Evolutionary conservation across 1,140 invertebrate species (phyloP).

Genomic region (Panagrolaimus sp.): DNA sequence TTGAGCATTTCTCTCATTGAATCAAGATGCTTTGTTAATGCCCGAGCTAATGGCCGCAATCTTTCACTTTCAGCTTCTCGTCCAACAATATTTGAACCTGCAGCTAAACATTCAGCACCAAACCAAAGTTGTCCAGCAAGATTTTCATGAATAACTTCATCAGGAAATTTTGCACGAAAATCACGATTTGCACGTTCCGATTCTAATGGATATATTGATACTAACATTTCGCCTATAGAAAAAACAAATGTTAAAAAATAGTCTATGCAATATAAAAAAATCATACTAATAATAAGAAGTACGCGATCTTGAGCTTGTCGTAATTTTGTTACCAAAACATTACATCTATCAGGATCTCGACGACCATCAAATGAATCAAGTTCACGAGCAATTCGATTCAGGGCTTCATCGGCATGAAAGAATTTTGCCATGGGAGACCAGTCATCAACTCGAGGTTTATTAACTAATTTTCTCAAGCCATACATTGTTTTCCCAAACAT

Average conservation of each 20-base stretch:
- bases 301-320: constrained; percentile 66
- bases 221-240: constrained; percentile 80
- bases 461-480: constrained; percentile 55
- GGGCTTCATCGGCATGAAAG: constrained; percentile 92
- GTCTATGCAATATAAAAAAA: constrained; percentile 15
- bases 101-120: constrained; percentile 77
- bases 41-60: constrained; percentile 92
- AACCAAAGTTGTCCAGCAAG: constrained; percentile 97
- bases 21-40: constrained; percentile 86
- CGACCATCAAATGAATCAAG: constrained; percentile 95
- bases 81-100: constrained; percentile 88
- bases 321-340: constrained; percentile 83
- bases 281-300: constrained; percentile 53
- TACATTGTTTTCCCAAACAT: constrained; percentile 40
- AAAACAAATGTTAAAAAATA: not conserved
- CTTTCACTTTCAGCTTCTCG: constrained; percentile 84
- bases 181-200: constrained; percentile 78
- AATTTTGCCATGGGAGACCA: constrained; percentile 78
- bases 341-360: constrained; percentile 91
- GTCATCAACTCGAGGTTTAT: constrained; percentile 56
- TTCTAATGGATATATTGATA: constrained; percentile 64
- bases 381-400: constrained; percentile 71
- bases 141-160: constrained; percentile 95
- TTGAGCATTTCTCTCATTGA: constrained; percentile 80
- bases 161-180: constrained; percentile 96